A percentile compares a stretch with the other conserved stretches of the same genome.
These are phyloP conservation scores for Melanostoma mellinum DNA, from an alignment of 2,888 invertebrate genomes.

Conservation along the genomic window DNA sequence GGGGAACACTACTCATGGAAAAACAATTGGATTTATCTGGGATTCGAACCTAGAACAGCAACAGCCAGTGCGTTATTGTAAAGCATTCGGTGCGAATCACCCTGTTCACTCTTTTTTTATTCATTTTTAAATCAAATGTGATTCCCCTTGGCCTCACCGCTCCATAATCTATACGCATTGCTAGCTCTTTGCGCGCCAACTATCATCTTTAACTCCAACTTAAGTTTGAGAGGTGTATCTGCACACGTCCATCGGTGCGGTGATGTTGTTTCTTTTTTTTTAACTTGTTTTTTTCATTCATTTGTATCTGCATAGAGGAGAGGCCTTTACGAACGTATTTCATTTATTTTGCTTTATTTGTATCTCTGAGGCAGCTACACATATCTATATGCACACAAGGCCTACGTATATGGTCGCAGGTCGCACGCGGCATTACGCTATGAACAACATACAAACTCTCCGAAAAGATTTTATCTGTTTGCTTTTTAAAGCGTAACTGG, in stretches of 20 bases:
- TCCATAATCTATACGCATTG: not conserved
- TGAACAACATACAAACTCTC: slow-evolving; percentile 58
- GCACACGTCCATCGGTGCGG: slow-evolving; percentile 61
- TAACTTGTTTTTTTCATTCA: slow-evolving; percentile 13
- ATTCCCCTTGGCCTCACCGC: not conserved
- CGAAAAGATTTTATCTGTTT: slow-evolving; percentile 71
- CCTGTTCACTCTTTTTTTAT: slow-evolving; percentile 1
- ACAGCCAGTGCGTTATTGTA: no score
- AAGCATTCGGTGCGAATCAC: no score
- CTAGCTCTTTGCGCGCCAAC: slow-evolving; percentile 58
- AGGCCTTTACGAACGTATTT: slow-evolving; percentile 43
- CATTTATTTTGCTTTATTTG: slow-evolving; percentile 36
- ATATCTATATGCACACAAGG: slow-evolving; percentile 41
- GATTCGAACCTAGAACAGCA: no score
- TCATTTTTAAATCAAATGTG: slow-evolving; percentile 59
- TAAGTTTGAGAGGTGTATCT: slow-evolving; percentile 61
- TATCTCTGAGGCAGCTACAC: slow-evolving; percentile 3
- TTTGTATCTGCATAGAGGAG: slow-evolving; percentile 30
- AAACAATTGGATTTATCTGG: no score
- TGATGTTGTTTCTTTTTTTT: slow-evolving; percentile 30
- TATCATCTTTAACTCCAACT: slow-evolving; percentile 53
- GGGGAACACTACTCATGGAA: no score
- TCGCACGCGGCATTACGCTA: slow-evolving; percentile 58
- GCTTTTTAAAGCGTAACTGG: slow-evolving; percentile 72
- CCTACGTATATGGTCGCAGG: slow-evolving; percentile 44